Percentiles rank a stretch among this genome's conserved stretches.
Conservation (phyloP, 2,797 vertebrate species). For the Jordanella pulchra region DNA sequence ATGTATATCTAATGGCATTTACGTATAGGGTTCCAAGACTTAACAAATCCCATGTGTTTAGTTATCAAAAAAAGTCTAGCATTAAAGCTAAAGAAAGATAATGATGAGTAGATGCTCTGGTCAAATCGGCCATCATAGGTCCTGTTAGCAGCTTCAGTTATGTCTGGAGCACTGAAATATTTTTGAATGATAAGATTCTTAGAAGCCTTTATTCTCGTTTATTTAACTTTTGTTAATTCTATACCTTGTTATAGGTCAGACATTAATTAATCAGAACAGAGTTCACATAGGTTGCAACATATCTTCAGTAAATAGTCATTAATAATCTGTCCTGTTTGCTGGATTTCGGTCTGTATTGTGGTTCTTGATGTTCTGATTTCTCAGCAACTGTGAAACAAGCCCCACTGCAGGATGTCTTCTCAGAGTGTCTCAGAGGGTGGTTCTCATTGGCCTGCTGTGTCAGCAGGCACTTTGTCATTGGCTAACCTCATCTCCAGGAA, state of each 20-base stretch:
- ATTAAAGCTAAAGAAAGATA: too few relatives aligned
- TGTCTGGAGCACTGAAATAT: too few relatives aligned
- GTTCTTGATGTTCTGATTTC: background rate
- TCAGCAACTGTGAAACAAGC: slow-evolving; percentile 9
- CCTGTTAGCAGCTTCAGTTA: too few relatives aligned
- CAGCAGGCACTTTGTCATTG: background rate
- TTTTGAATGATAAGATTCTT: too few relatives aligned
- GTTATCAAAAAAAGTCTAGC: too few relatives aligned
- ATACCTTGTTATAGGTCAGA: background rate
- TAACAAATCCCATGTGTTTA: too few relatives aligned
- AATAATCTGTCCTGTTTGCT: too few relatives aligned
- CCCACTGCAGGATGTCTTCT: background rate
- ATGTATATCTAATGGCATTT: too few relatives aligned
- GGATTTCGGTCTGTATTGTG: background rate
- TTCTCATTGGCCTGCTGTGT: background rate
- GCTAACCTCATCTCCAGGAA: background rate
- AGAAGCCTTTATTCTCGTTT: too few relatives aligned
- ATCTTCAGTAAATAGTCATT: background rate
- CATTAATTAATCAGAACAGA: background rate
- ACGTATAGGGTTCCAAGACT: too few relatives aligned
- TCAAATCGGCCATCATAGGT: too few relatives aligned
- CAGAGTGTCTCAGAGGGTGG: background rate
- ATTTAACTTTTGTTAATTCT: background rate
- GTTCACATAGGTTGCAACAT: background rate
- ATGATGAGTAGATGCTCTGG: too few relatives aligned